Percentiles rank a stretch among this genome's conserved stretches.
Evolutionary conservation across 2,113 vertebrate genomes (phyloP).

Genomic region (Hipposideros armiger): DNA sequence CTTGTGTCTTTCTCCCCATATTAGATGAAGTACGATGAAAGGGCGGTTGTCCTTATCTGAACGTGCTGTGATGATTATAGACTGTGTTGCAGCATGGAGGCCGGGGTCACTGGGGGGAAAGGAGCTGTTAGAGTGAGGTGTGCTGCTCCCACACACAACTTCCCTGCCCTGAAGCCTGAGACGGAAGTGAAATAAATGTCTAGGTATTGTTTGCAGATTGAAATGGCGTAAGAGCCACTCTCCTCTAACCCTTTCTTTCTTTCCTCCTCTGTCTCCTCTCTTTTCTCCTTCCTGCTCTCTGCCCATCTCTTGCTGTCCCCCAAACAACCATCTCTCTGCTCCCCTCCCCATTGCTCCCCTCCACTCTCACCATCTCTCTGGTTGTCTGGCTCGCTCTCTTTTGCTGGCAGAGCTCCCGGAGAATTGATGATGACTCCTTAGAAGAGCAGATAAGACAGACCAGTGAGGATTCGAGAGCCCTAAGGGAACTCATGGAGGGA

Average conservation of each 20-base stretch:
- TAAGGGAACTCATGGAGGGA: slow-evolving; percentile 93
- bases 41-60: neutral
- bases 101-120: fast-evolving
- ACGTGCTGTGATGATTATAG: neutral
- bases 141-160: fast-evolving
- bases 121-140: neutral
- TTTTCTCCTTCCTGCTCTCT: neutral
- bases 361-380: neutral
- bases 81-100: fast-evolving
- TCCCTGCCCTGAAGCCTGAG: neutral
- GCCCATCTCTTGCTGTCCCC: neutral
- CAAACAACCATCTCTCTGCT: neutral
- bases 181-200: neutral
- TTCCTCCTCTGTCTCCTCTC: neutral
- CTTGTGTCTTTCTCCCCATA: fast-evolving
- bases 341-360: neutral
- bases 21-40: neutral
- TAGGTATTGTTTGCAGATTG: slow-evolving; percentile 32
- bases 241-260: slow-evolving; percentile 13
- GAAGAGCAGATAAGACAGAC: slow-evolving; percentile 97
- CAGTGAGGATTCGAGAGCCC: slow-evolving; percentile 94
- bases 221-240: slow-evolving; percentile 62
- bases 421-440: slow-evolving; percentile 96
- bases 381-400: slow-evolving; percentile 55
- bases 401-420: slow-evolving; percentile 91